Evolutionary conservation across 2,888 invertebrate species (phyloP).

Genomic region (Acleris emargana): DNA sequence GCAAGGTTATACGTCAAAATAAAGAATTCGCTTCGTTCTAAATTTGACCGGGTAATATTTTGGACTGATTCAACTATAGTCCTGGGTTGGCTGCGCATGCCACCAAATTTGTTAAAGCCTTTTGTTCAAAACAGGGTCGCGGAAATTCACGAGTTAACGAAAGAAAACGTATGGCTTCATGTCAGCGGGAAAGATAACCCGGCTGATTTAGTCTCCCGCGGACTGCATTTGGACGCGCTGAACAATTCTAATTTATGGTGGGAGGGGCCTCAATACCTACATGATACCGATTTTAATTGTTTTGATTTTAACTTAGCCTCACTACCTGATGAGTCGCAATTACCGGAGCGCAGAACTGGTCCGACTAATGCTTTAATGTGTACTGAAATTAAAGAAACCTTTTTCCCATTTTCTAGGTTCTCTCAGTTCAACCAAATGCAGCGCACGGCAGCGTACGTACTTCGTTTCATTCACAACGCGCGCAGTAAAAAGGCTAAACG

Average conservation of each 20-base stretch:
- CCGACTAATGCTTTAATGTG: neutral
- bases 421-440: slow-evolving; percentile 31
- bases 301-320: neutral
- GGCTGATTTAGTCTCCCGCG: slow-evolving; percentile 30
- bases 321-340: slow-evolving; percentile 2
- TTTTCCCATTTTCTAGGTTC: slow-evolving; percentile 31
- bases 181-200: no score
- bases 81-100: slow-evolving; percentile 41
- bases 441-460: slow-evolving; percentile 28
- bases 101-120: slow-evolving; percentile 41
- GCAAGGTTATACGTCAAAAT: slow-evolving; percentile 39
- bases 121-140: slow-evolving; percentile 43
- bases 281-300: slow-evolving; percentile 1
- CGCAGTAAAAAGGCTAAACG: slow-evolving; percentile 5
- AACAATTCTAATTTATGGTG: slow-evolving; percentile 19
- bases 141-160: no score
- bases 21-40: slow-evolving; percentile 26
- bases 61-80: slow-evolving; percentile 46
- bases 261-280: slow-evolving; percentile 19
- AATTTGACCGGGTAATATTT: slow-evolving; percentile 37
- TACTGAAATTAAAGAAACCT: slow-evolving; percentile 4
- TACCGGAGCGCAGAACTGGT: neutral
- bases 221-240: slow-evolving; percentile 21
- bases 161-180: slow-evolving; percentile 25
- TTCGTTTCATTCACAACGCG: no score